phyloP scores from a whole-genome alignment of 2,888 invertebrate genomes.

The Drosophila flavopinicola region DNA sequence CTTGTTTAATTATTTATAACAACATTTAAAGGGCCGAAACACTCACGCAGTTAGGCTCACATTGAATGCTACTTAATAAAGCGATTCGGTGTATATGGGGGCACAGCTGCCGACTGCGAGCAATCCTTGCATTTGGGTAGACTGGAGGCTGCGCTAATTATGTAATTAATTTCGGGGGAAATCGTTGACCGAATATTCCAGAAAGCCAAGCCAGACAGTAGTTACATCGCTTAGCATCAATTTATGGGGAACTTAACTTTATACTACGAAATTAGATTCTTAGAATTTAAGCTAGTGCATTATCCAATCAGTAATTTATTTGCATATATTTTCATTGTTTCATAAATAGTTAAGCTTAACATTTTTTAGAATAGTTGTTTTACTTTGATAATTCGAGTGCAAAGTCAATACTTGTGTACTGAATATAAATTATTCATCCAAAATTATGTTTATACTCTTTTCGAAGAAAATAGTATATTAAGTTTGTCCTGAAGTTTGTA shows the following conservation, averaged over 20 bases:
- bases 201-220: conserved; percentile 1
- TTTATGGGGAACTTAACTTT: conserved; percentile 38
- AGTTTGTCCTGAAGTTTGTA: too few relatives aligned
- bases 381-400: too few relatives aligned
- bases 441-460: too few relatives aligned
- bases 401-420: too few relatives aligned
- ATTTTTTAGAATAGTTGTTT: too few relatives aligned
- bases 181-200: conserved; percentile 24
- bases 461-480: too few relatives aligned
- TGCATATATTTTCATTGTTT: too few relatives aligned
- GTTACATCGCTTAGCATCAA: conserved; percentile 37
- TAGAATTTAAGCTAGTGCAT: background rate
- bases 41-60: conserved; percentile 28
- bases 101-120: conserved; percentile 30
- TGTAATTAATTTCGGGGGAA: conserved; percentile 56
- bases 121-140: conserved; percentile 16
- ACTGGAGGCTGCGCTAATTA: conserved; percentile 34
- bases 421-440: too few relatives aligned
- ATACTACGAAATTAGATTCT: background rate
- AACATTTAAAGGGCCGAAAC: conserved; percentile 32
- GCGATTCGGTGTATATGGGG: conserved; percentile 1
- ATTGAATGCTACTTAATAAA: conserved; percentile 5
- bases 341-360: too few relatives aligned
- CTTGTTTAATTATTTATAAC: conserved; percentile 47
- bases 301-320: background rate